Evolutionary conservation across 2,113 vertebrate species (phyloP).

Genomic region (Parotia lawesii): DNA sequence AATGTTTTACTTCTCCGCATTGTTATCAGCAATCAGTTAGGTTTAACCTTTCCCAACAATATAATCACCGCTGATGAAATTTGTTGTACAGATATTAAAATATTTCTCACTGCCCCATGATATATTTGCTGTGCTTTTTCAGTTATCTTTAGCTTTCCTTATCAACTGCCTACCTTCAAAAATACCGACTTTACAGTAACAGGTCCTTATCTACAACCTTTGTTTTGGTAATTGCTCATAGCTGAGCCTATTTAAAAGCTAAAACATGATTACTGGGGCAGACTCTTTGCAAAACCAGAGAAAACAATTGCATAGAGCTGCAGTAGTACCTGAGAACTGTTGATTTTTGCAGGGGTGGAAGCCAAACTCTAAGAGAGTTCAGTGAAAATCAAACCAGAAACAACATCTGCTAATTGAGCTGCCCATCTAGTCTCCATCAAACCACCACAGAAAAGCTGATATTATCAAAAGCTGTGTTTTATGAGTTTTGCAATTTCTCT

Average conservation of each 20-base stretch:
- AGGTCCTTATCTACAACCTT: background rate
- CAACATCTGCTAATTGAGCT: background rate
- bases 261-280: background rate
- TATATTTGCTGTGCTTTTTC: background rate
- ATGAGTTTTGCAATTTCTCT: background rate
- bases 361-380: background rate
- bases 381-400: background rate
- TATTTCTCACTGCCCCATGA: background rate
- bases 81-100: background rate
- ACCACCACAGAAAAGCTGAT: background rate
- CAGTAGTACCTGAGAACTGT: background rate
- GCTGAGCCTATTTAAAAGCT: background rate
- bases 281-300: background rate
- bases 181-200: background rate
- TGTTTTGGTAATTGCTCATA: background rate
- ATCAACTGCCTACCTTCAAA: background rate
- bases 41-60: background rate
- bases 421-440: background rate
- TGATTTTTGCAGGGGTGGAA: background rate
- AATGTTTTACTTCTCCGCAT: background rate
- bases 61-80: background rate
- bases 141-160: background rate
- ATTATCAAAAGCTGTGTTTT: background rate
- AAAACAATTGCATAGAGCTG: background rate
- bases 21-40: background rate